Evolutionary conservation across 2,797 vertebrate genomes (phyloP), one percentile per base, ranked within the genome.

Genomic region (Tolypeutes matacus): DNA sequence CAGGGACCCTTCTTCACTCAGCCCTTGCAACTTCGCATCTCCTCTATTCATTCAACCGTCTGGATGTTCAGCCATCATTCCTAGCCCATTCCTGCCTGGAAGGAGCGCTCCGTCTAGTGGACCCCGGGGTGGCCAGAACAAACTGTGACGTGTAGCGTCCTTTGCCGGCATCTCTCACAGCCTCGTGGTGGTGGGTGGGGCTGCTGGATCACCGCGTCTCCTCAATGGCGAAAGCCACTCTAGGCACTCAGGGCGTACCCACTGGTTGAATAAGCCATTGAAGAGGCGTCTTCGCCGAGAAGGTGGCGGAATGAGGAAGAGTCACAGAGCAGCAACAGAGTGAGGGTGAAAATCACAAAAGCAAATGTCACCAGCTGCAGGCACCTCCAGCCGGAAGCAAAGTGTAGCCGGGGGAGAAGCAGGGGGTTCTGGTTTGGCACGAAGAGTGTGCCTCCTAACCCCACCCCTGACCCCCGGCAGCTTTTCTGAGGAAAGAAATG

Each of bases 131-230:
- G 39, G 42, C 89, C 53, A 17, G 65, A n/a, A 42, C 27, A 39
- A 51, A 3, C 29, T 13, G n/a, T 27, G 14, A 39, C 13, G 42
- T 1, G 7, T 1, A 18, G 27, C 65, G 5, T 3, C 29, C 31
- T 49, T 12, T 5, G 7, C 6, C 18, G 0, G 17, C 36, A 2
- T 18, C 8, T 7, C 1, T 6, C 34, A 62, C 1, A 58, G 39
- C 62, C 80, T 29, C 11, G 36, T 17, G 56, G 25, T 39, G 1
- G 4, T 0, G 12, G 3, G 25, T 1, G 10, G 15, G 46, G 46
- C 46, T 46, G 46, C 8, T 8, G 46, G 46, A 46, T 8, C 11
- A 11, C 46, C 9, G 2, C 46, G 46, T 9, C 31, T 10, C 3
- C 36, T 34, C 67, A 10, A 29, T 2, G 36, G 20, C 39, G 82